These are phyloP conservation scores for Octopus bimaculoides DNA, from an alignment of 1,140 invertebrate species.

Conservation along the genomic window DNA sequence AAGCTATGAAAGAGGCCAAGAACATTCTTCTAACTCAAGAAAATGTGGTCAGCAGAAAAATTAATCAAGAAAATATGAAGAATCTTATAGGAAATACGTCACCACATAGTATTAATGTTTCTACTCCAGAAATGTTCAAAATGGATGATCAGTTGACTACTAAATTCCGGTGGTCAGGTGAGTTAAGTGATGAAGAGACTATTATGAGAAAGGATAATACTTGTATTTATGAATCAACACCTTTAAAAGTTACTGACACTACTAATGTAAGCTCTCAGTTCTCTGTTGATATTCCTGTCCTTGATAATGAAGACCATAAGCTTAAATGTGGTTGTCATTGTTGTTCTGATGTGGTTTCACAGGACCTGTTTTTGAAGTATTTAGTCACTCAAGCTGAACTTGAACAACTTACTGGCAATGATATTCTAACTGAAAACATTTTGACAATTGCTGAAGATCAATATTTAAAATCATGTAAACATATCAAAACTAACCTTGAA, in stretches of 20 bases:
- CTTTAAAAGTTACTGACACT: background rate
- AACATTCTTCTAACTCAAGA: background rate
- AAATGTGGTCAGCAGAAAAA: no score
- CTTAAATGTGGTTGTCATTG: background rate
- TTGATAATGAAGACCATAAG: background rate
- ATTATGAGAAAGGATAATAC: background rate
- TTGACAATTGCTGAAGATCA: background rate
- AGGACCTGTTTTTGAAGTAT: background rate
- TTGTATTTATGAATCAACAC: background rate
- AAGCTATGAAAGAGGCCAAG: background rate
- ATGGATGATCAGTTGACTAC: background rate
- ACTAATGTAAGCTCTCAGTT: background rate
- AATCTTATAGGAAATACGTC: no score
- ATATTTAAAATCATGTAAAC: background rate
- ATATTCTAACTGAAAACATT: background rate
- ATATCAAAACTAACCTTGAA: background rate
- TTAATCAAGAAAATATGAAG: no score
- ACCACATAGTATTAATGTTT: no score
- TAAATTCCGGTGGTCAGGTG: background rate
- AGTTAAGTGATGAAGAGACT: slow-evolving; percentile 3
- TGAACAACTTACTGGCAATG: background rate
- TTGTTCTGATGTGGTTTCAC: background rate
- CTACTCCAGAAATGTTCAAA: background rate
- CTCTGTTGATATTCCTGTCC: background rate
- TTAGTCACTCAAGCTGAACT: background rate